Base-by-base conservation (phyloP, 2,888 invertebrate species). In the Eurois occulta region DNA sequence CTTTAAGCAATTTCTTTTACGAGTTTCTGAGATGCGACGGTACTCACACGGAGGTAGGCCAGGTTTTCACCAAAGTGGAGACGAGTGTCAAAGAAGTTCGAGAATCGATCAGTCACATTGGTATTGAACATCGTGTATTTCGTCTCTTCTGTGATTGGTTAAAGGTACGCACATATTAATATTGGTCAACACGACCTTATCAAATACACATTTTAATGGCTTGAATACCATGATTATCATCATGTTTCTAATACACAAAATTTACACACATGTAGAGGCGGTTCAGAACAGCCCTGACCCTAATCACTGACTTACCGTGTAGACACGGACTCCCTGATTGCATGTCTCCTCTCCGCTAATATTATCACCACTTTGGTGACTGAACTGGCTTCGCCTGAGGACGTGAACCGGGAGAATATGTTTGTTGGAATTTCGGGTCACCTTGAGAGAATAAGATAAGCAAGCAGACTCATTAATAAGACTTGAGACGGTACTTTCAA, bases 381-480 rank as follows among this genome's bases (percentile, higher is more conserved):
- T 8, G 6, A 10, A 32, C 10, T 62, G 10, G 21, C 5, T 35
- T 35, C 5, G 11, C 35, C 21, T 35, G 11, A 62, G 21, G 62
- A 65, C 18, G 41, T 41, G 65, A 28, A 7, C 41, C 18, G 4
- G 2, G 18, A 1, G 41, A 28, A 71, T 79, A 70, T 72, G 72
- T 80, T 78, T 69, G 72, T 75, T 65, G 35, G 67, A 76, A 67
- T 69, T 80, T 75, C 5, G 18, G 60, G 80, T 87, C 43, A 79
- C 85, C 67, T 84, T 79, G 66, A 55, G 46, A 46, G 35, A 69
- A 16, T n/a, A 62, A 46, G 35, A 48, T 69, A 64, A 67, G 24
- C 35, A 73, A 43, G 38, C 81, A 85, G 75, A 70, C 41, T 67
- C 55, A 81, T 81, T 74, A 71, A 70, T 74, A 70, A 64, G 64